phyloP scores from a whole-genome alignment of 2,888 invertebrate genomes.

The Camponotus fellah region DNA sequence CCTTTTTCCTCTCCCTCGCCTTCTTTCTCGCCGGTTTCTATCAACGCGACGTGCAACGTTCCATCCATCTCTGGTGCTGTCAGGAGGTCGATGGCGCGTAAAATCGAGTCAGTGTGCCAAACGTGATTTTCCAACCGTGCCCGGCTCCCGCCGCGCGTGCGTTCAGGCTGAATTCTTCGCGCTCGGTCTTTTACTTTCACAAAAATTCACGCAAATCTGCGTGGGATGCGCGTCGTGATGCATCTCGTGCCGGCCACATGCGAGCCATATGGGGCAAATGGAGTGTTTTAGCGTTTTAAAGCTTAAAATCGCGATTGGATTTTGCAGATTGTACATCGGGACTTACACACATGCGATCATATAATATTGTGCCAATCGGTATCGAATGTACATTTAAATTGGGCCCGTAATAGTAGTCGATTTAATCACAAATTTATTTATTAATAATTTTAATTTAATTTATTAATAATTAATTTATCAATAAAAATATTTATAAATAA shows the following conservation, averaged over 20 bases:
- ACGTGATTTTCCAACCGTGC: constrained; percentile 55
- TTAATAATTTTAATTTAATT: no score
- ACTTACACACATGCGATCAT: not conserved
- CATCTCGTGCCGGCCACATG: not conserved
- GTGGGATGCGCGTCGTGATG: constrained; percentile 17
- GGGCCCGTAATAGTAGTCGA: no score
- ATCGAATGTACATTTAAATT: not conserved
- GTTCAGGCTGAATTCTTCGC: constrained; percentile 33
- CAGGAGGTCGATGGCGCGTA: constrained; percentile 58
- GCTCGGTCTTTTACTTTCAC: constrained; percentile 63
- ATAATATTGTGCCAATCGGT: not conserved
- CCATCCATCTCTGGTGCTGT: constrained; percentile 4
- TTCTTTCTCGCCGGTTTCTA: not conserved
- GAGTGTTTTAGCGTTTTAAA: not conserved
- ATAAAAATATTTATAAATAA: not conserved
- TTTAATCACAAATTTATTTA: no score
- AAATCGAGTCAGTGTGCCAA: constrained; percentile 73
- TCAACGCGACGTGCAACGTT: constrained; percentile 16
- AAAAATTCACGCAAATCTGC: constrained; percentile 49
- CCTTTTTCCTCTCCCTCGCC: not conserved
- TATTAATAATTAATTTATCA: no score
- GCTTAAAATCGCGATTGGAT: constrained; percentile 11
- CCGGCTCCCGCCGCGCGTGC: constrained; percentile 11
- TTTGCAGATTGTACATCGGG: not conserved
- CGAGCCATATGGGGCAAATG: not conserved